Evolutionary conservation across 1,140 invertebrate species (phyloP).

Genomic region (Bombus ignitus): DNA sequence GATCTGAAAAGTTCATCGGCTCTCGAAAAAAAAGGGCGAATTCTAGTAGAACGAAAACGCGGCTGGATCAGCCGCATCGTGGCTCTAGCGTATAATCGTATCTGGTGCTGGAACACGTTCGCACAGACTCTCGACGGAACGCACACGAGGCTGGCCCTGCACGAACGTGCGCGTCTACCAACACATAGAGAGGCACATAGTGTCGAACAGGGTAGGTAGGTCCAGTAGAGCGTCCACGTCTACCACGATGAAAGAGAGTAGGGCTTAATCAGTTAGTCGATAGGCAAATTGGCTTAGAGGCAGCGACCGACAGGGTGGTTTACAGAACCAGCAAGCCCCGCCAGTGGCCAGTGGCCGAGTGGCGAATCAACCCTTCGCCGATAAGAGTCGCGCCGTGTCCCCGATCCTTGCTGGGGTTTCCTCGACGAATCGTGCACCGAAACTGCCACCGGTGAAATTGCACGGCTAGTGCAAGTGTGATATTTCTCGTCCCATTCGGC

Average conservation of each 20-base stretch:
- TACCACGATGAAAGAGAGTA: conserved; percentile 73
- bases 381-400: conserved; percentile 43
- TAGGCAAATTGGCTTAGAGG: conserved; percentile 83
- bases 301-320: conserved; percentile 74
- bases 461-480: not conserved
- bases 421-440: conserved; percentile 2
- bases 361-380: conserved; percentile 46
- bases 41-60: not conserved
- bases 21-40: not conserved
- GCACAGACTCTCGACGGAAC: not conserved
- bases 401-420: conserved; percentile 46
- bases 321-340: conserved; percentile 69
- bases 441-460: not conserved
- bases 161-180: not conserved
- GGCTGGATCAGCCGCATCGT: not conserved
- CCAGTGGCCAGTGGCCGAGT: conserved; percentile 67
- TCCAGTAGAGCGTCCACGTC: conserved; percentile 17
- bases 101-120: not conserved
- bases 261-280: conserved; percentile 83
- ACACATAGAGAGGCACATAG: not conserved
- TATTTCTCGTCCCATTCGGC: too few relatives aligned
- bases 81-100: not conserved
- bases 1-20: not conserved
- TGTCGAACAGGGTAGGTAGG: not conserved
- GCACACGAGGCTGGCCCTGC: not conserved